These are phyloP conservation scores for Poeciliopsis infans DNA, from an alignment of 2,797 vertebrate genomes.

Conservation along the genomic window DNA sequence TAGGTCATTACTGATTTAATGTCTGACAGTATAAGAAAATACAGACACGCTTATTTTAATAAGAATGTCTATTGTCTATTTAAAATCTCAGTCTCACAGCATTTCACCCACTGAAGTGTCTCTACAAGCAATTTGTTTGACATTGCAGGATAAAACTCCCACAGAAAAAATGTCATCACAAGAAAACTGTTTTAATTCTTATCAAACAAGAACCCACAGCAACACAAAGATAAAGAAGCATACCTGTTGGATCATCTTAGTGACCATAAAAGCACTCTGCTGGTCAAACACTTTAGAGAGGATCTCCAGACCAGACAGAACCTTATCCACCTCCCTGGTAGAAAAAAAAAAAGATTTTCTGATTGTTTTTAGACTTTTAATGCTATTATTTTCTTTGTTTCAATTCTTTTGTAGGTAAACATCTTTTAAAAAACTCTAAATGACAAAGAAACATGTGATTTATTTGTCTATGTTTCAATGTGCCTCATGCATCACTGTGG, in stretches of 20 bases:
- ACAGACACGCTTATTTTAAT: background rate
- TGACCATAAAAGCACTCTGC: slow-evolving; percentile 92
- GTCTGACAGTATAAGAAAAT: background rate
- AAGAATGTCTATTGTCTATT: too few species aligned
- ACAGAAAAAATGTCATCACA: background rate
- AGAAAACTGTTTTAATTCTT: background rate
- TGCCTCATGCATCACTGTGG: slow-evolving; percentile 13
- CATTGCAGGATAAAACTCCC: background rate
- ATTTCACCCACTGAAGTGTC: background rate
- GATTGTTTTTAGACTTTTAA: background rate
- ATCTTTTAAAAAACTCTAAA: background rate
- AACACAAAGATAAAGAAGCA: background rate
- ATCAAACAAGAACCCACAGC: background rate
- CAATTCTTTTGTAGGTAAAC: background rate
- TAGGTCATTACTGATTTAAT: background rate
- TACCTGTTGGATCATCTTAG: slow-evolving; percentile 95
- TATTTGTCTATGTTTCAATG: slow-evolving; percentile 10
- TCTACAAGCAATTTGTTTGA: background rate
- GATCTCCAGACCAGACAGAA: slow-evolving; percentile 92
- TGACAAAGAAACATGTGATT: background rate
- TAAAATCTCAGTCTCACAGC: background rate
- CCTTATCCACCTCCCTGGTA: slow-evolving; percentile 93
- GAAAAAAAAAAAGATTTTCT: slow-evolving; percentile 19
- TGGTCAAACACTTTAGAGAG: slow-evolving; percentile 97
- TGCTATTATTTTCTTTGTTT: background rate